Conservation (phyloP, 1,140 invertebrate genomes). For the Drosophila ambigua region DNA sequence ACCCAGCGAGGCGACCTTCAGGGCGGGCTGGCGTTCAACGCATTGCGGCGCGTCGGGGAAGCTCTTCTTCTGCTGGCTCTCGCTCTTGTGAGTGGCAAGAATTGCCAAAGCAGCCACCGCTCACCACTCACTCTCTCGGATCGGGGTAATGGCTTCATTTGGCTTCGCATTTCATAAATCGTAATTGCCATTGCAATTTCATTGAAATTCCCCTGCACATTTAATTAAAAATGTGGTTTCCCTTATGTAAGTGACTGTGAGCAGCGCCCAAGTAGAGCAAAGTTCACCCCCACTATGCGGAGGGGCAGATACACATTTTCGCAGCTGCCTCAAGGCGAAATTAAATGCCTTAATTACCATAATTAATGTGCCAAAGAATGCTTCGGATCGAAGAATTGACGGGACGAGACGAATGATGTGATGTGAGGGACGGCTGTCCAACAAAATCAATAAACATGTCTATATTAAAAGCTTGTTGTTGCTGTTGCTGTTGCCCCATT, state of each 20-base stretch:
- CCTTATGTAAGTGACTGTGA: slow-evolving; percentile 25
- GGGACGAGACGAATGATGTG: slow-evolving; percentile 12
- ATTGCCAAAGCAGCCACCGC: slow-evolving; percentile 42
- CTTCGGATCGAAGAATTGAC: slow-evolving; percentile 9
- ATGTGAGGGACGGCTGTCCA: slow-evolving; percentile 37
- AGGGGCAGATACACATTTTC: slow-evolving; percentile 1
- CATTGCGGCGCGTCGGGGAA: slow-evolving; percentile 2
- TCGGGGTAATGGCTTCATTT: slow-evolving; percentile 48
- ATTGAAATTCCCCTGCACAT: slow-evolving; percentile 8
- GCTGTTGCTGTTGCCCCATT: slow-evolving; percentile 25
- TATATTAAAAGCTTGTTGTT: slow-evolving; percentile 49
- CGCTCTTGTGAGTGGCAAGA: slow-evolving; percentile 23
- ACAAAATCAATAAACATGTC: slow-evolving; percentile 66
- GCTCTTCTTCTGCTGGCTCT: slow-evolving; percentile 35
- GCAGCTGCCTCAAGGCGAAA: slow-evolving; percentile 52
- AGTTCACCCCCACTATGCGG: slow-evolving; percentile 26
- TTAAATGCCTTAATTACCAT: slow-evolving; percentile 70
- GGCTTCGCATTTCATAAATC: slow-evolving; percentile 17
- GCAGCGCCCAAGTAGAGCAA: slow-evolving; percentile 24
- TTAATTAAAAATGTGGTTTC: slow-evolving; percentile 38
- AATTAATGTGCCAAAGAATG: slow-evolving; percentile 73
- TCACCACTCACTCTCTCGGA: slow-evolving; percentile 48
- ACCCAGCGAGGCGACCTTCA: slow-evolving; percentile 57
- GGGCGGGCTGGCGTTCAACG: slow-evolving; percentile 22
- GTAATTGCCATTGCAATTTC: slow-evolving; percentile 41